Conservation (phyloP, 2,888 invertebrate genomes). For the Caenorhabditis imperialis region DNA sequence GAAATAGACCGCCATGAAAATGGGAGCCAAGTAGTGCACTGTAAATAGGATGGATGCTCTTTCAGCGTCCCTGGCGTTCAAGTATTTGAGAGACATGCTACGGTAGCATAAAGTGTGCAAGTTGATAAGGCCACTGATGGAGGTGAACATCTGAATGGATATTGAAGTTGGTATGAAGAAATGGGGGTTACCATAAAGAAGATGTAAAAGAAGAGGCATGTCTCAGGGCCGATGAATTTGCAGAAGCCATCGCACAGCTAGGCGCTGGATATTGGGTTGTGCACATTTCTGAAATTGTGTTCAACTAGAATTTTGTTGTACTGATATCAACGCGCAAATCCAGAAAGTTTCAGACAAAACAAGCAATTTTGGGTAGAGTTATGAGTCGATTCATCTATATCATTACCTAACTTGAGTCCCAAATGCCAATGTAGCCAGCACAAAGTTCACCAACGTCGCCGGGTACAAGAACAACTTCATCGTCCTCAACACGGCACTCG, state of each 20-base stretch:
- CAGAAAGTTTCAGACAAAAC: too few relatives aligned
- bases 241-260: constrained; percentile 32
- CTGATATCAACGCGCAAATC: too few relatives aligned
- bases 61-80: not conserved
- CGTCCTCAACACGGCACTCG: constrained; percentile 4
- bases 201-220: constrained; percentile 27
- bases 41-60: not conserved
- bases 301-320: not conserved
- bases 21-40: constrained; percentile 6
- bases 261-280: constrained; percentile 27
- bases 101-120: constrained; percentile 28
- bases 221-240: constrained; percentile 7
- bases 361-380: too few relatives aligned
- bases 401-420: constrained; percentile 20
- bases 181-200: constrained; percentile 12
- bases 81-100: constrained; percentile 11
- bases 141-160: constrained; percentile 1
- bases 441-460: constrained; percentile 7
- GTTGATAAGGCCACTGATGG: constrained; percentile 21
- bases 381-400: not conserved
- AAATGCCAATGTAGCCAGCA: constrained; percentile 17
- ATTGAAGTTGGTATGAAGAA: not conserved
- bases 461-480: constrained; percentile 21
- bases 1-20: not conserved
- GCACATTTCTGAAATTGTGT: constrained; percentile 31